These are phyloP conservation scores for Planiliza haematocheilus DNA, from an alignment of 2,113 vertebrate genomes.

Conservation along the genomic window DNA sequence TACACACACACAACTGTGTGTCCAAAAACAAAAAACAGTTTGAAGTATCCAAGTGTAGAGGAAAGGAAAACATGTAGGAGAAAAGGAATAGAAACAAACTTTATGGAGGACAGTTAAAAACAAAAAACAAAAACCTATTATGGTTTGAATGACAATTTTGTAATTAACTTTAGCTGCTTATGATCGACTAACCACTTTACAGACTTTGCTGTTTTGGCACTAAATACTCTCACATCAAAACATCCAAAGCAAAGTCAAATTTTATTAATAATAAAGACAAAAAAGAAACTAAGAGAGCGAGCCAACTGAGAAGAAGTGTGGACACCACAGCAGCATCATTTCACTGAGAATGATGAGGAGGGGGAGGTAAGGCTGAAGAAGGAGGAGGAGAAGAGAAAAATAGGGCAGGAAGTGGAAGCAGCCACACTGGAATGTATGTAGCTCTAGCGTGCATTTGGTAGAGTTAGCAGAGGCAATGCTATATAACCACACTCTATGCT, in stretches of 20 bases:
- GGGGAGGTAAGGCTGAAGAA: conserved; percentile 35
- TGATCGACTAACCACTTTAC: too few relatives aligned
- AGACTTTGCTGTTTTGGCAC: too few relatives aligned
- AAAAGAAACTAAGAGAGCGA: not conserved
- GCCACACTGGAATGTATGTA: too few relatives aligned
- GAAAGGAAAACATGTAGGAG: too few relatives aligned
- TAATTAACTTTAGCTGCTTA: too few relatives aligned
- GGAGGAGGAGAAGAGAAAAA: conserved; percentile 16
- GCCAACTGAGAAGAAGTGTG: not conserved
- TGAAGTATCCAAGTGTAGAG: conserved; percentile 39
- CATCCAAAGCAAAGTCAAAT: not conserved
- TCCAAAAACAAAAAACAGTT: conserved; percentile 41
- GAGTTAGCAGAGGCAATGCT: too few relatives aligned
- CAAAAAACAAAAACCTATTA: too few relatives aligned
- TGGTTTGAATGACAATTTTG: too few relatives aligned
- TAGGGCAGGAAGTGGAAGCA: conserved; percentile 33
- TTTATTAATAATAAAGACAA: not conserved
- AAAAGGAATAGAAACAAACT: too few relatives aligned
- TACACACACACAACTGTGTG: conserved; percentile 49
- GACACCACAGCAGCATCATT: conserved; percentile 42
- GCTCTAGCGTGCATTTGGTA: too few relatives aligned
- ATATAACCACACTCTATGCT: too few relatives aligned
- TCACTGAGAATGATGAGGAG: conserved; percentile 41
- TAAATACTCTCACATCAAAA: not conserved
- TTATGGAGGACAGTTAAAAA: too few relatives aligned